phyloP scores from a whole-genome alignment of 2,113 vertebrate genomes.

The Tachycineta bicolor region DNA sequence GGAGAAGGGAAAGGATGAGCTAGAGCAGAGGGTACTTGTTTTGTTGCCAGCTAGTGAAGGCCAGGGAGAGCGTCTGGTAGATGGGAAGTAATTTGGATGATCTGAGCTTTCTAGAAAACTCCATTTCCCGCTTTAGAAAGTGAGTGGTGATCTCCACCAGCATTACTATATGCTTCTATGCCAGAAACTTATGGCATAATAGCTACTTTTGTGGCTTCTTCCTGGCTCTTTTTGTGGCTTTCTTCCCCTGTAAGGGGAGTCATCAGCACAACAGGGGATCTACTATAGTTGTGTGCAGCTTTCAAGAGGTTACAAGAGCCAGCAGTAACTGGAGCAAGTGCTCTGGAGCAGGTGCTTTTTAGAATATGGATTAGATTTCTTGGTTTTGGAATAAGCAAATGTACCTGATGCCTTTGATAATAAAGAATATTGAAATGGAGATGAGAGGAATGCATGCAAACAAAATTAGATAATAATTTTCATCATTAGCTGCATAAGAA shows the following conservation, averaged over 20 bases:
- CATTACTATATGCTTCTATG: not conserved
- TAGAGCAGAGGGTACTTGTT: not conserved
- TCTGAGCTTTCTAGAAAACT: not conserved
- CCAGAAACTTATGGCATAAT: not conserved
- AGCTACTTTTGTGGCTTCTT: not conserved
- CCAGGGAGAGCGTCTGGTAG: fast-evolving
- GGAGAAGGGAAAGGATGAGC: not conserved
- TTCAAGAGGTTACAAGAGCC: not conserved
- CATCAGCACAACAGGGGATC: not conserved
- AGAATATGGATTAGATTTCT: not conserved
- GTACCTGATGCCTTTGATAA: not conserved
- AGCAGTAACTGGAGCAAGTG: not conserved
- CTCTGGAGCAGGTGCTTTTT: not conserved
- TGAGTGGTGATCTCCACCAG: not conserved
- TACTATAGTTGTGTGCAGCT: not conserved
- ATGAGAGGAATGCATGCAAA: not conserved
- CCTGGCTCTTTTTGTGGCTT: not conserved
- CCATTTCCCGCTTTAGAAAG: not conserved
- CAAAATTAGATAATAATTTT: not conserved
- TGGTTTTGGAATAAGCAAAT: not conserved
- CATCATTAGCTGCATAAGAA: not conserved
- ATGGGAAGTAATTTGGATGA: not conserved
- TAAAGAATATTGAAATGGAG: not conserved
- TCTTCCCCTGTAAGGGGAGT: not conserved
- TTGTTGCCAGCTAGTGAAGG: not conserved